Conservation (phyloP, 2,797 vertebrate species). For the Fundulus diaphanus region DNA sequence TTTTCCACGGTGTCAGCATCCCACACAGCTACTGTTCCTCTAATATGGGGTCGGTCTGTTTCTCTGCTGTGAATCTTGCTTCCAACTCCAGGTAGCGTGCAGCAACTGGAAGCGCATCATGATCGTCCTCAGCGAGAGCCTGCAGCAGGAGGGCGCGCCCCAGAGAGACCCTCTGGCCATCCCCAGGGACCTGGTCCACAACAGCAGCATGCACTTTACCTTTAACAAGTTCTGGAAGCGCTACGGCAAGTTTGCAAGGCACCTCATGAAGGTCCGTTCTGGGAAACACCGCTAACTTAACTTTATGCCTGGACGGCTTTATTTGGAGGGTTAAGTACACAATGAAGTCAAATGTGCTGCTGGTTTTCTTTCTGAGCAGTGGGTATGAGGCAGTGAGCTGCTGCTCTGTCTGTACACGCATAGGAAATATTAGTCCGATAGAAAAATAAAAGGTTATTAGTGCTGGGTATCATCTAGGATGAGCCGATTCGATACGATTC, state of each 20-base stretch:
- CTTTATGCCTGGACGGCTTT: not conserved
- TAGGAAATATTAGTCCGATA: too few relatives aligned
- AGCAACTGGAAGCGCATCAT: slow-evolving; percentile 98
- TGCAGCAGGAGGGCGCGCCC: slow-evolving; percentile 86
- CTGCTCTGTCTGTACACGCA: too few relatives aligned
- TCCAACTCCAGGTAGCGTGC: slow-evolving; percentile 86
- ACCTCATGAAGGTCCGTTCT: slow-evolving; percentile 90
- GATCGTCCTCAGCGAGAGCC: slow-evolving; percentile 94
- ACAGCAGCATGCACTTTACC: slow-evolving; percentile 93
- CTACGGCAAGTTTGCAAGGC: slow-evolving; percentile 92
- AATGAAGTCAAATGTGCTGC: too few relatives aligned
- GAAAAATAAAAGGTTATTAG: too few relatives aligned
- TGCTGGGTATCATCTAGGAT: too few relatives aligned
- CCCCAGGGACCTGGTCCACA: slow-evolving; percentile 89
- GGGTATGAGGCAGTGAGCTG: too few relatives aligned
- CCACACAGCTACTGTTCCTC: not conserved
- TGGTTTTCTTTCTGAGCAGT: not conserved
- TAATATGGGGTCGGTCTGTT: not conserved
- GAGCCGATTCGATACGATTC: too few relatives aligned
- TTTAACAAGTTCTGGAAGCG: slow-evolving; percentile 98
- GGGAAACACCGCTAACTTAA: not conserved
- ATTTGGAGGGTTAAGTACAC: not conserved
- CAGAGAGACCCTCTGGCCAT: slow-evolving; percentile 91
- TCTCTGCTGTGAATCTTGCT: not conserved
- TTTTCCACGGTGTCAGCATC: too few relatives aligned